Base-by-base conservation (phyloP, 1,140 invertebrate genomes). In the Sarcophaga peregrina region DNA sequence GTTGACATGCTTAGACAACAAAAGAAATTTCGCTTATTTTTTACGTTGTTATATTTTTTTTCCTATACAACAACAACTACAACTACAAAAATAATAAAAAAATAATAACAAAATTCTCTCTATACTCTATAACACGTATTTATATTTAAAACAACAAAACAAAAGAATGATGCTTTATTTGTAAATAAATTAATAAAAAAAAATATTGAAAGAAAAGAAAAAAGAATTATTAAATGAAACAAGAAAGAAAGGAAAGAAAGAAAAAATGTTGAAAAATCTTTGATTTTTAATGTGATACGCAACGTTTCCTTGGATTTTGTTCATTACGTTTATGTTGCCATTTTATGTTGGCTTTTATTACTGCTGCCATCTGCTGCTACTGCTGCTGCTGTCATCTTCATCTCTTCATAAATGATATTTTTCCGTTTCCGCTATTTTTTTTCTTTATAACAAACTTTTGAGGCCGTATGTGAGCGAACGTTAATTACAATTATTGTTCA, bases 1-100 rank as follows among this genome's bases (percentile, higher is more conserved):
- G 87, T 89, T 89, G 87, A 89, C 87, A 89, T 89, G 87, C 87
- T 81, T 85, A 48, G 54, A 50, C 50, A 75, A 82, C 62, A 75
- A 82, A 25, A 54, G 10, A 54, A 48, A 81, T 74, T 73, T 72
- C 81, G 81, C 48, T 82, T 82, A 58, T 82, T 82, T 52, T 82
- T 58, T 68, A 82, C 45, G 73, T 54, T 37, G 25, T 37, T 45
- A 52, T 58, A 37, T 74, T 75, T 46, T 75, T 46, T 74, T 82
- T 82, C 62, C 62, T 68, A 68, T 20, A 68, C n/a, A 68, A 68
- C n/a, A 13, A 58, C n/a, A 50, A 80, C 25, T 2, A 37, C 25
- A 37, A 37, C 25, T 2, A 37, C 25, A 37, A 37, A 1, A 37
- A 37, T 4, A 11, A 73, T 46, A 46, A 17, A 37, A 37, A 37